A percentile compares a stretch with the other conserved stretches of the same genome.
phyloP scores from a whole-genome alignment of 2,797 vertebrate genomes.

The Sebastes taczanowskii region DNA sequence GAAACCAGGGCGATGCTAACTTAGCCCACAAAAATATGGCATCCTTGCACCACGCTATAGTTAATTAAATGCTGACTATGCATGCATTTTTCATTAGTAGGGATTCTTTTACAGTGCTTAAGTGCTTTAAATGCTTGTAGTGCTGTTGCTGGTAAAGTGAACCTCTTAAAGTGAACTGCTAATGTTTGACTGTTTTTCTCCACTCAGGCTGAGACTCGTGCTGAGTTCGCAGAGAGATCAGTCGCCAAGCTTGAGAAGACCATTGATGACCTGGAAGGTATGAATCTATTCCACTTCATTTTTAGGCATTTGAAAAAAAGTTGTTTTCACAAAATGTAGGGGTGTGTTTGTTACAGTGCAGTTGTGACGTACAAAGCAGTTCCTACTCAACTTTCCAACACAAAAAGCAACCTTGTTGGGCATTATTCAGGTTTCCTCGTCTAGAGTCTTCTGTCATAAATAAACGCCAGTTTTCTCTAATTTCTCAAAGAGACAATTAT shows the following conservation, averaged over 20 bases:
- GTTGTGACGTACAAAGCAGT: background rate
- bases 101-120: background rate
- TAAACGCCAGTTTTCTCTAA: background rate
- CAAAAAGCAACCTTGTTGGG: background rate
- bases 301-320: background rate
- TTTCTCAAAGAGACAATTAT: background rate
- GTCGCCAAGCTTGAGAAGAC: constrained; percentile 99
- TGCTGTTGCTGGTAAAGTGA: constrained; percentile 1
- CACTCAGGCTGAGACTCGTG: constrained; percentile 95
- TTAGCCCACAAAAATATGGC: background rate
- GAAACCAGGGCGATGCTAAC: background rate
- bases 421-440: background rate
- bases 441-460: background rate
- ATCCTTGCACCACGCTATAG: background rate
- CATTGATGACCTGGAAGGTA: constrained; percentile 99
- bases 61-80: constrained; percentile 1
- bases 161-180: constrained; percentile 10
- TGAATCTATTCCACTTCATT: constrained; percentile 59
- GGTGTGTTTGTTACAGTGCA: background rate
- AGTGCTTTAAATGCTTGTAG: background rate
- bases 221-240: constrained; percentile 97
- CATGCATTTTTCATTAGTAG: background rate
- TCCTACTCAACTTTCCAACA: background rate
- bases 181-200: constrained; percentile 40
- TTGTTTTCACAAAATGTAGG: background rate